A percentile compares a stretch with the other conserved stretches of the same genome.
phyloP scores from a whole-genome alignment of 1,140 invertebrate genomes.

The Leptinotarsa undecemlineata region DNA sequence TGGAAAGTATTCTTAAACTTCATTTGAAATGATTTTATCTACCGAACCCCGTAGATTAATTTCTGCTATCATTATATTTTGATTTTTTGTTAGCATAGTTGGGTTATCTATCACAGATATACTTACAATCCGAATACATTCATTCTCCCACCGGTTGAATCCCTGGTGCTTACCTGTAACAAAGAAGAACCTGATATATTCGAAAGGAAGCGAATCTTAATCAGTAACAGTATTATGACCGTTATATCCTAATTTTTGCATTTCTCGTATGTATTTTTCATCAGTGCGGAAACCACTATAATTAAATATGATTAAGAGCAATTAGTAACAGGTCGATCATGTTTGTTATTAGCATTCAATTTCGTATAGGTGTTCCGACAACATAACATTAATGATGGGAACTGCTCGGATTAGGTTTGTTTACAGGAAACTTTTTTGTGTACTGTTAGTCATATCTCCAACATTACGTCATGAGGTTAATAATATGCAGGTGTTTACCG shows the following conservation, averaged over 20 bases:
- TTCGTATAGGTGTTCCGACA: neutral
- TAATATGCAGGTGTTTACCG: too few relatives aligned
- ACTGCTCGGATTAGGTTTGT: neutral
- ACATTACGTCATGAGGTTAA: too few relatives aligned
- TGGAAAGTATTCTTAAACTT: too few relatives aligned
- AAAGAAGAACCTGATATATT: neutral
- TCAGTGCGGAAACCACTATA: neutral
- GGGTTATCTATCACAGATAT: neutral
- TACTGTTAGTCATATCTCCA: neutral
- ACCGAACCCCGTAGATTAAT: too few relatives aligned
- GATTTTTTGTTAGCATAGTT: too few relatives aligned
- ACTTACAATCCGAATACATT: neutral
- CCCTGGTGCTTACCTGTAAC: neutral
- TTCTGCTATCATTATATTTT: too few relatives aligned
- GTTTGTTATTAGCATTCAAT: neutral
- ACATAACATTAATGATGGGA: constrained; percentile 5
- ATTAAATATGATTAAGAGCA: neutral
- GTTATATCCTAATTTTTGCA: neutral
- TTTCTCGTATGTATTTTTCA: neutral
- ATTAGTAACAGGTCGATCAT: neutral
- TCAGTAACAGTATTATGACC: neutral
- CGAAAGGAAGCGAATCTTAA: neutral
- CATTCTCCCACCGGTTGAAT: neutral
- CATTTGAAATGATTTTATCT: too few relatives aligned
- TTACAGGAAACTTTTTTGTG: neutral